Evolutionary conservation across 2,888 invertebrate species (phyloP).

Genomic region (Eristalis arbustorum): DNA sequence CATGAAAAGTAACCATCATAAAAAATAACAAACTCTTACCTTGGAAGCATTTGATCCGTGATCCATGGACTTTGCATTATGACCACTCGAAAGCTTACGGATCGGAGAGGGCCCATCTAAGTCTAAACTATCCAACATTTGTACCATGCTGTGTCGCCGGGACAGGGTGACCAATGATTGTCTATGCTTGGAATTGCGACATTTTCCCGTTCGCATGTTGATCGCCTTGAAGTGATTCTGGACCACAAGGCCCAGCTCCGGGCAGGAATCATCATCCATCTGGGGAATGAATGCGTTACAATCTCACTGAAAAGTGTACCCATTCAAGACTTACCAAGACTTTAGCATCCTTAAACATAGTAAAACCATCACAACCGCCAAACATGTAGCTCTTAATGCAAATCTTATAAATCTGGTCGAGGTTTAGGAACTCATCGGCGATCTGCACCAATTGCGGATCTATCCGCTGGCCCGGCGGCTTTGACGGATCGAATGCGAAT

Average conservation of each 20-base stretch:
- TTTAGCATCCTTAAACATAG: slow-evolving; percentile 87
- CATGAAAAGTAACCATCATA: too few species aligned
- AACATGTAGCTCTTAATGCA: slow-evolving; percentile 91
- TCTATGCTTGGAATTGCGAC: slow-evolving; percentile 88
- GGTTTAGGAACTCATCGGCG: slow-evolving; percentile 90
- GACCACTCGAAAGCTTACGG: slow-evolving; percentile 80
- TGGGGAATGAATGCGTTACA: slow-evolving; percentile 76
- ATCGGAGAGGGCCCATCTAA: slow-evolving; percentile 87
- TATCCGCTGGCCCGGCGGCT: slow-evolving; percentile 86
- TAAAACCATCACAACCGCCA: slow-evolving; percentile 92
- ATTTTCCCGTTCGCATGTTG: slow-evolving; percentile 87
- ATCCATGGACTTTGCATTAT: slow-evolving; percentile 78
- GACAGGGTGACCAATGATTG: slow-evolving; percentile 92
- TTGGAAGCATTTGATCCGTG: slow-evolving; percentile 77
- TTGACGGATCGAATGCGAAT: slow-evolving; percentile 88
- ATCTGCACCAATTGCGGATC: slow-evolving; percentile 88
- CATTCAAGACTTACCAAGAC: slow-evolving; percentile 83
- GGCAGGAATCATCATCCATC: slow-evolving; percentile 92
- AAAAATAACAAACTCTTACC: slow-evolving; percentile 72
- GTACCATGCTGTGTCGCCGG: slow-evolving; percentile 89
- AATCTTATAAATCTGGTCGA: slow-evolving; percentile 87
- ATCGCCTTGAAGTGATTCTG: slow-evolving; percentile 96
- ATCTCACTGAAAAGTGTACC: background rate
- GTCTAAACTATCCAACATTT: slow-evolving; percentile 86
- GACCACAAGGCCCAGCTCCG: slow-evolving; percentile 90